These are phyloP conservation scores for Azorinus chamasolen DNA, from an alignment of 2,888 invertebrate genomes.

Conservation along the genomic window DNA sequence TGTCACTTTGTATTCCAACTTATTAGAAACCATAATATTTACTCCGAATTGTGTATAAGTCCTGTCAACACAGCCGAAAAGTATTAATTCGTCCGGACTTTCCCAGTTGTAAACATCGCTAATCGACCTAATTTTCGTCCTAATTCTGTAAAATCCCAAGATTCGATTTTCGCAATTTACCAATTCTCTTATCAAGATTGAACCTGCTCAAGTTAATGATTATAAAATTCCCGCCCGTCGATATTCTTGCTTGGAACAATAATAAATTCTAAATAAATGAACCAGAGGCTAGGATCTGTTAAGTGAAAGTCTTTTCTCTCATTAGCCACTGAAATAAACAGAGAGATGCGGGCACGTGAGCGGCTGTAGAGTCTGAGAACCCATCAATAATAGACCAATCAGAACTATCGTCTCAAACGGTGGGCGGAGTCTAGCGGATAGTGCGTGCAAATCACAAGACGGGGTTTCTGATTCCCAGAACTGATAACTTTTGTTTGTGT, in stretches of 20 bases:
- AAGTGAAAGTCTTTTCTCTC: conserved; percentile 30
- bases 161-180: conserved; percentile 51
- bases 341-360: no score
- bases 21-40: conserved; percentile 58
- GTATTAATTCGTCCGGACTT: conserved; percentile 16
- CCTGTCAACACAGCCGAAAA: not conserved
- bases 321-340: conserved; percentile 38
- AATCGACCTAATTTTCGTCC: conserved; percentile 9
- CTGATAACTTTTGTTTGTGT: conserved; percentile 7
- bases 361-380: no score
- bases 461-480: no score
- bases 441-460: no score
- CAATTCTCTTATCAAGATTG: conserved; percentile 53
- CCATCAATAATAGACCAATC: no score
- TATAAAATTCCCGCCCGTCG: conserved; percentile 53
- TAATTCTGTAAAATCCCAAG: conserved; percentile 35
- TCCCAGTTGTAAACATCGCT: conserved; percentile 18
- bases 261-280: conserved; percentile 66
- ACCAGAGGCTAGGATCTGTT: conserved; percentile 17
- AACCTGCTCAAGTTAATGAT: conserved; percentile 51
- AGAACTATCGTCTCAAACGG: no score
- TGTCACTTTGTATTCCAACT: conserved; percentile 42
- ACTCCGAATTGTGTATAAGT: conserved; percentile 10
- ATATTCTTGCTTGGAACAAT: conserved; percentile 34
- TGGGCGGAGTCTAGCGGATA: no score